Evolutionary conservation across 2,888 invertebrate species (phyloP).

Genomic region (Caenorhabditis becei): DNA sequence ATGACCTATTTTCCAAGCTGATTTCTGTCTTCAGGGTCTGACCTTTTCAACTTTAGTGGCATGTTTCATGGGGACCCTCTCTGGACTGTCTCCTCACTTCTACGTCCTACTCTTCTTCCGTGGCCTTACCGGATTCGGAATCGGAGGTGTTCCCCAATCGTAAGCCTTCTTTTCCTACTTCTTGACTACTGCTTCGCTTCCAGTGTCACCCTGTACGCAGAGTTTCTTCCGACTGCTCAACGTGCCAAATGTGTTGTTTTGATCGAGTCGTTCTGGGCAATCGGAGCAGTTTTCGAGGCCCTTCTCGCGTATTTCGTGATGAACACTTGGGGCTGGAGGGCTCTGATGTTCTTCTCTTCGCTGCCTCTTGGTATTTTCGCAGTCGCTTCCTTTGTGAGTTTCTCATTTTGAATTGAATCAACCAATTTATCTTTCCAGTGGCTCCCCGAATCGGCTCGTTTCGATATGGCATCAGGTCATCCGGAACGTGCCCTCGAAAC

Average conservation of each 20-base stretch:
- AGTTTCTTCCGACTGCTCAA: conserved; percentile 94
- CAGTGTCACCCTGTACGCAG: conserved; percentile 95
- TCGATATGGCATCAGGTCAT: conserved; percentile 90
- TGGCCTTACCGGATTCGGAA: conserved; percentile 94
- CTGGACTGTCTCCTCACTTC: conserved; percentile 93
- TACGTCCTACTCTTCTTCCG: conserved; percentile 92
- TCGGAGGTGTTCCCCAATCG: conserved; percentile 97
- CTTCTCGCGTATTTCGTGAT: conserved; percentile 92
- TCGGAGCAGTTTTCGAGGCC: conserved; percentile 95
- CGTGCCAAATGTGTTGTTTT: conserved; percentile 95
- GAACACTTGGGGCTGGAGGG: conserved; percentile 93
- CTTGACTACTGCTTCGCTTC: conserved; percentile 71
- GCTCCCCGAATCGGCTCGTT: conserved; percentile 94
- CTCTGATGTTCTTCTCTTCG: conserved; percentile 93
- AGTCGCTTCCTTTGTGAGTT: conserved; percentile 69
- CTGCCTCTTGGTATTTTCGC: conserved; percentile 90
- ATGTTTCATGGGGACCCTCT: conserved; percentile 92
- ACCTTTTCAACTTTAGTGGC: conserved; percentile 92
- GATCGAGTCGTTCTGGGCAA: conserved; percentile 96
- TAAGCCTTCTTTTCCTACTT: conserved; percentile 84
- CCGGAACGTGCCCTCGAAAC: conserved; percentile 91
- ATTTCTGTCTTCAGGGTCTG: conserved; percentile 86
- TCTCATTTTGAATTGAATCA: background rate
- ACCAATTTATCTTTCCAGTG: conserved; percentile 86
- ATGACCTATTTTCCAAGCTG: background rate